Percentiles rank a stretch among this genome's conserved stretches.
phyloP scores from a whole-genome alignment of 2,888 invertebrate genomes.

The Ferdinandea cuprea region DNA sequence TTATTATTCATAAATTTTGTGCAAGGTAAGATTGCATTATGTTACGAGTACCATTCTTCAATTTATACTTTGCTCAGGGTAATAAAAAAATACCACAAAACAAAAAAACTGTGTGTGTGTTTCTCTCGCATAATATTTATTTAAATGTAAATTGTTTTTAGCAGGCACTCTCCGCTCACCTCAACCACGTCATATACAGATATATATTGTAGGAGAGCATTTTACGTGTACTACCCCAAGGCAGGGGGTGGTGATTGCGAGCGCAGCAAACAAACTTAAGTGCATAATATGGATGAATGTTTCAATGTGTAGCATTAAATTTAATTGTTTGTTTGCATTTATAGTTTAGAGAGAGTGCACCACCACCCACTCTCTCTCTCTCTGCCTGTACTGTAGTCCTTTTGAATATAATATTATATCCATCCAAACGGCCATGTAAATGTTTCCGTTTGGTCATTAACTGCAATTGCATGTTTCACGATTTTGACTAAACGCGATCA shows the following conservation, averaged over 20 bases:
- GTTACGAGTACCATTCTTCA: constrained; percentile 37
- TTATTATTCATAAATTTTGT: constrained; percentile 64
- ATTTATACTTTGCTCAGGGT: constrained; percentile 32
- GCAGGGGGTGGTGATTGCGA: background rate
- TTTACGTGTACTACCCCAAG: constrained; percentile 7
- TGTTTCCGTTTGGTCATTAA: constrained; percentile 72
- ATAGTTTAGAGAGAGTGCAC: constrained; percentile 36
- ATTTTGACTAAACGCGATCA: constrained; percentile 68
- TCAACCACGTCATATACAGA: too few species aligned
- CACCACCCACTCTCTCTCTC: background rate
- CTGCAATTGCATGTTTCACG: constrained; percentile 72
- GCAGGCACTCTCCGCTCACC: constrained; percentile 24
- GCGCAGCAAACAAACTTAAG: constrained; percentile 46
- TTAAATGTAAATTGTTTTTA: constrained; percentile 68
- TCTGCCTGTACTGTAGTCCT: constrained; percentile 34
- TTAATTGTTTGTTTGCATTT: constrained; percentile 74
- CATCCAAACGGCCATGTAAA: constrained; percentile 61
- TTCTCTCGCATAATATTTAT: constrained; percentile 57
- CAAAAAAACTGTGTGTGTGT: too few species aligned
- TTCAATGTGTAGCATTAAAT: constrained; percentile 66
- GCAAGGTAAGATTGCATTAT: constrained; percentile 52
- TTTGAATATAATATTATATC: constrained; percentile 7
- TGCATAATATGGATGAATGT: constrained; percentile 69
- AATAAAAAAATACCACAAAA: constrained; percentile 10
- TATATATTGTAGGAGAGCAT: too few species aligned